Conservation (phyloP, 1,140 invertebrate species). For the Drosophila rhopaloa region DNA sequence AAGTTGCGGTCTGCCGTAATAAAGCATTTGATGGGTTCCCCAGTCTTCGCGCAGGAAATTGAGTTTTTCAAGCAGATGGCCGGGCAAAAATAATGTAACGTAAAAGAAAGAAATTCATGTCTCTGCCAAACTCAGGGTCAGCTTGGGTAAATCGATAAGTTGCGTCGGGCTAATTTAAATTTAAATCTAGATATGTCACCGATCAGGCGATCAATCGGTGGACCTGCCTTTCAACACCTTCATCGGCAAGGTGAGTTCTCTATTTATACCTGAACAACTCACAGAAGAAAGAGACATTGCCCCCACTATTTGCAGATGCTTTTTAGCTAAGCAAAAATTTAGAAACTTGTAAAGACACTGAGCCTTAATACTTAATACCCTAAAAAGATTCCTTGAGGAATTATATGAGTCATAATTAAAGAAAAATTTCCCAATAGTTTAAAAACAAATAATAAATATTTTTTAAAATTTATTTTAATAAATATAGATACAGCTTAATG, state of each 20-base stretch:
- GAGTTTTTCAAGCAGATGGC: slow-evolving; percentile 74
- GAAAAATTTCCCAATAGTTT: too few relatives aligned
- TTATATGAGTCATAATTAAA: too few relatives aligned
- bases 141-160: slow-evolving; percentile 67
- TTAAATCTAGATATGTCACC: slow-evolving; percentile 56
- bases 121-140: slow-evolving; percentile 64
- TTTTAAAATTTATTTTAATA: too few relatives aligned
- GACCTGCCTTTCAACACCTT: slow-evolving; percentile 73
- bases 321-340: too few relatives aligned
- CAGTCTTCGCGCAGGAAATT: slow-evolving; percentile 70
- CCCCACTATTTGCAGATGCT: background rate
- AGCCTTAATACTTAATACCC: too few relatives aligned
- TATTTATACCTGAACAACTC: slow-evolving; percentile 51
- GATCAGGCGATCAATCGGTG: slow-evolving; percentile 40
- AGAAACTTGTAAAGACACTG: background rate
- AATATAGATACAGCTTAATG: too few relatives aligned
- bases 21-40: slow-evolving; percentile 74
- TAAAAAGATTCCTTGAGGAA: too few relatives aligned
- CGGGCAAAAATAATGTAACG: slow-evolving; percentile 49
- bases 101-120: slow-evolving; percentile 59
- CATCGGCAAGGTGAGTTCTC: slow-evolving; percentile 38
- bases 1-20: slow-evolving; percentile 54
- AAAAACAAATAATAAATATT: too few relatives aligned
- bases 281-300: slow-evolving; percentile 26
- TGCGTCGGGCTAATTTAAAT: slow-evolving; percentile 50